Conservation (phyloP, 2,888 invertebrate genomes). For the Sericinus montela region DNA sequence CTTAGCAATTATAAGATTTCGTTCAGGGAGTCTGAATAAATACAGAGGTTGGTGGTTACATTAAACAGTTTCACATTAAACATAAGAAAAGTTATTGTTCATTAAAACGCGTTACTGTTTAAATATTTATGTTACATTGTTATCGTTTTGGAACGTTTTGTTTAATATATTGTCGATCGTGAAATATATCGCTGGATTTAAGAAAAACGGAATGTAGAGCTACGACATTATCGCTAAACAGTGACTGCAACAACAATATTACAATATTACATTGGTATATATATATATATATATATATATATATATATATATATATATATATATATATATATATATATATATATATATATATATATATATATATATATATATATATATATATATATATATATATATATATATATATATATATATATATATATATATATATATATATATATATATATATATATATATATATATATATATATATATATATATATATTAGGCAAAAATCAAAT, state of each 20-base stretch:
- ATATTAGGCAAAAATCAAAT: background rate
- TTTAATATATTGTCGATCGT: conserved; percentile 38
- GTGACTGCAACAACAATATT: conserved; percentile 30
- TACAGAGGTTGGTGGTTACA: conserved; percentile 63
- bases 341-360: too few relatives aligned
- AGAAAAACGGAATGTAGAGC: conserved; percentile 46
- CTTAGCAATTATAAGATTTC: conserved; percentile 76
- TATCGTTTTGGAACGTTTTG: conserved; percentile 64
- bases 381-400: too few relatives aligned
- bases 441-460: too few relatives aligned
- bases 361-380: too few relatives aligned
- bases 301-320: too few relatives aligned
- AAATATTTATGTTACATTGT: conserved; percentile 46
- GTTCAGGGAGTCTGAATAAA: conserved; percentile 73
- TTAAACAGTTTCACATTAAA: too few relatives aligned
- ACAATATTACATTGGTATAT: too few relatives aligned
- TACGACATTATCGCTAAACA: conserved; percentile 29
- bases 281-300: too few relatives aligned
- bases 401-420: too few relatives aligned
- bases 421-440: too few relatives aligned
- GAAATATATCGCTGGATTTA: conserved; percentile 34
- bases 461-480: too few relatives aligned
- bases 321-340: too few relatives aligned
- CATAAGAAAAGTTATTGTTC: conserved; percentile 56
- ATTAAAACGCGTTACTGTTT: conserved; percentile 68